Base-by-base conservation (phyloP, 2,888 invertebrate genomes). In the Conchocele bisecta region DNA sequence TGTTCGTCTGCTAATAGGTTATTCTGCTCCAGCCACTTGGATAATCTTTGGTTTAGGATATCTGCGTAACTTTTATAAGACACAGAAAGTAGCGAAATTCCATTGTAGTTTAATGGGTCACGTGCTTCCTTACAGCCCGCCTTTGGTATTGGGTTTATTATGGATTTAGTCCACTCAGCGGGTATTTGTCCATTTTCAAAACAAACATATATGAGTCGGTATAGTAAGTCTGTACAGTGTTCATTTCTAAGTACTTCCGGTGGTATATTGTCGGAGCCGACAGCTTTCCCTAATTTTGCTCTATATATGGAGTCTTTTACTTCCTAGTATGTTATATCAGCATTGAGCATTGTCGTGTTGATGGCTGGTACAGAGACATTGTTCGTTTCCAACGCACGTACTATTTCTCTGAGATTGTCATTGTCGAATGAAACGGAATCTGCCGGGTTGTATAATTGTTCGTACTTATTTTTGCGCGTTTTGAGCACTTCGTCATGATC, bases 71-170 rank as follows among this genome's bases (percentile, higher is more conserved):
- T 29, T 50, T 50, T 50, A 29, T 31, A 50, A 7, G 50, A 26
- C n/a, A 56, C 28, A 37, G 56, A 56, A 7, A 56, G 11, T 2
- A 56, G 31, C 6, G 26, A 26, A 22, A 56, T 56, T 17, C 33
- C 33, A n/a, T 41, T 37, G 17, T 56, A 37, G 37, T 37, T 37
- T 6, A 37, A 17, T 15, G 56, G 56, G 26, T 56, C 22, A 15
- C 37, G 9, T 3, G 39, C 13, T n/a, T 35, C 26, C n/a, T n/a
- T n/a, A n/a, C n/a, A n/a, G n/a, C 41, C 37, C 6, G 9, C 41
- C 17, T 56, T 56, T 17, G 1, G n/a, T 24, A 56, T 39, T 5
- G 56, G 56, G 7, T 56, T 24, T 2, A 56, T 56, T 37, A 56
- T 39, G 17, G 33, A 26, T 28, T 56, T 56, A 33, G 35, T 15